These are phyloP conservation scores for Pomacea canaliculata DNA, from an alignment of 2,888 invertebrate genomes.

Conservation along the genomic window DNA sequence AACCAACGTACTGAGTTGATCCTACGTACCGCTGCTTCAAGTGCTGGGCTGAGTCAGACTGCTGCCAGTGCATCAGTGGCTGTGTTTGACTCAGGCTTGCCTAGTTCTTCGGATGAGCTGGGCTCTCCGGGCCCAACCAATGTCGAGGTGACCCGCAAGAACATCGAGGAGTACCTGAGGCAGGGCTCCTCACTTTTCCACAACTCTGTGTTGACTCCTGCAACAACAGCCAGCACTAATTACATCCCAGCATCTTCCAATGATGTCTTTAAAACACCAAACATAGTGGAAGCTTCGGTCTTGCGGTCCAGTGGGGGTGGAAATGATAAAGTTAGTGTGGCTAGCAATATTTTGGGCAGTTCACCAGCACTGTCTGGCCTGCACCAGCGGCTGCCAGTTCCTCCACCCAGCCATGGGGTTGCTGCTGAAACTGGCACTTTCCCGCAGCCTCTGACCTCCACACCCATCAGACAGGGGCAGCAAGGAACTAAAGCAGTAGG, in stretches of 20 bases:
- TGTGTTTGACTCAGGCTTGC: slow-evolving; percentile 25
- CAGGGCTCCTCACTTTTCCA: slow-evolving; percentile 52
- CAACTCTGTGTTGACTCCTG: slow-evolving; percentile 49
- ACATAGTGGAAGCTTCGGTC: slow-evolving; percentile 87
- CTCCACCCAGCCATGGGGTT: slow-evolving; percentile 9
- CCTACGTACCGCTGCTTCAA: slow-evolving; percentile 47
- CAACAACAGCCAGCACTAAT: slow-evolving; percentile 16
- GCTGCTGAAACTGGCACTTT: slow-evolving; percentile 35
- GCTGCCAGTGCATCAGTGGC: background rate
- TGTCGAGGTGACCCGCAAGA: slow-evolving; percentile 66
- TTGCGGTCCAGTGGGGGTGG: slow-evolving; percentile 49
- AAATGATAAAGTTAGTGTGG: slow-evolving; percentile 4
- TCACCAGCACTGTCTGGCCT: slow-evolving; percentile 9
- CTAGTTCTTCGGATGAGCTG: slow-evolving; percentile 31
- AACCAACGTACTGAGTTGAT: slow-evolving; percentile 78
- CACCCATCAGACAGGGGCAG: slow-evolving; percentile 21
- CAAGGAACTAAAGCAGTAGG: slow-evolving; percentile 24
- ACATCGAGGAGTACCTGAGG: slow-evolving; percentile 67
- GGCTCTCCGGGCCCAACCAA: slow-evolving; percentile 60
- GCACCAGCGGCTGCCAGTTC: slow-evolving; percentile 13
- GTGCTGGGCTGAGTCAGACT: slow-evolving; percentile 19
- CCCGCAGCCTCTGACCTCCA: slow-evolving; percentile 32
- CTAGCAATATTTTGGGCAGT: slow-evolving; percentile 1
- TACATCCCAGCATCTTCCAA: slow-evolving; percentile 29
- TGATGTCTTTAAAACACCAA: slow-evolving; percentile 73